phyloP scores from a whole-genome alignment of 2,797 vertebrate genomes.

The Cygnus olor region DNA sequence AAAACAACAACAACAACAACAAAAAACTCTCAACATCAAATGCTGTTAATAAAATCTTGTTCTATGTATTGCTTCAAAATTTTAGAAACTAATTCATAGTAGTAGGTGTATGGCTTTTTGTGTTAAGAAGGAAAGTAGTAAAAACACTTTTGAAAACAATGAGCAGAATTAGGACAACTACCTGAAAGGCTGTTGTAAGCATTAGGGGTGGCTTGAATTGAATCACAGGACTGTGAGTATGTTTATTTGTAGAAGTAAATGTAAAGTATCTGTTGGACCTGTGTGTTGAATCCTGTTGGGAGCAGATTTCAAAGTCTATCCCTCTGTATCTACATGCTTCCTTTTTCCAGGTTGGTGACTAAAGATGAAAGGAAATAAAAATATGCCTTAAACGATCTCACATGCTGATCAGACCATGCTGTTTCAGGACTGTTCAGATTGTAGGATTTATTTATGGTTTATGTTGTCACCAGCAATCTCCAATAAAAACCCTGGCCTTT shows the following conservation, averaged over 20 bases:
- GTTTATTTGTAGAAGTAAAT: slow-evolving; percentile 62
- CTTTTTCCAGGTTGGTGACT: slow-evolving; percentile 25
- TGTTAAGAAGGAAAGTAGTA: background rate
- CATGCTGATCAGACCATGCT: background rate
- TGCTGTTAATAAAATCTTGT: background rate
- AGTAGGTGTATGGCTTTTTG: background rate
- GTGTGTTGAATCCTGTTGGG: slow-evolving; percentile 35
- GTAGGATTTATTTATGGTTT: slow-evolving; percentile 33
- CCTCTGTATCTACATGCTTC: background rate
- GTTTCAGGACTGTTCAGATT: background rate
- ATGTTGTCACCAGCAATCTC: slow-evolving; percentile 29
- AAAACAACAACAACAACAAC: background rate
- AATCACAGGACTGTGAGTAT: slow-evolving; percentile 13
- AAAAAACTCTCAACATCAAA: background rate
- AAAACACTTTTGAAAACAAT: background rate
- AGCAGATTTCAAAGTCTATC: slow-evolving; percentile 31
- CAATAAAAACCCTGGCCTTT: slow-evolving; percentile 37
- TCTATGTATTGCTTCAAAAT: background rate
- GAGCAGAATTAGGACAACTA: slow-evolving; percentile 24
- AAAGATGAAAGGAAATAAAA: slow-evolving; percentile 57
- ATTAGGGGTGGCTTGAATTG: slow-evolving; percentile 20
- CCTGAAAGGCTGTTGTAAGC: background rate
- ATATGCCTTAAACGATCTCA: slow-evolving; percentile 27
- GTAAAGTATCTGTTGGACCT: slow-evolving; percentile 45
- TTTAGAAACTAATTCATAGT: background rate